These are phyloP conservation scores for Dendrophyllia cribrosa DNA, from an alignment of 64 coral and sea anemone species.

Conservation along the genomic window DNA sequence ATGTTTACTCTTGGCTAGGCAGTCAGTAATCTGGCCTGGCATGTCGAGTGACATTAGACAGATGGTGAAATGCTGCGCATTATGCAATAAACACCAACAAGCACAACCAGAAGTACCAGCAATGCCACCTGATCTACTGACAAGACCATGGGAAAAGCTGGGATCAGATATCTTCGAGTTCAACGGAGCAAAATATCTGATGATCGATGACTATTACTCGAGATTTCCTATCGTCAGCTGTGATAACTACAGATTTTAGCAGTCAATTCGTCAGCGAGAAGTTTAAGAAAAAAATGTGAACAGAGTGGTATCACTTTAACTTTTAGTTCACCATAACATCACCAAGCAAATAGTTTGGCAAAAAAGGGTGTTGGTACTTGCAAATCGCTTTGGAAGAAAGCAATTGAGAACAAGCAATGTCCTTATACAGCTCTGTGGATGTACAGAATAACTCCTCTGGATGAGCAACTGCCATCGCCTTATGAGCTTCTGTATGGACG, in stretches of 20 bases:
- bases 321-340: conserved; percentile 77
- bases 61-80: conserved; percentile 22
- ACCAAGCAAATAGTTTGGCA: conserved; percentile 67
- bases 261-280: conserved; percentile 62
- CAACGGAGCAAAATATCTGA: background rate
- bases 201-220: background rate
- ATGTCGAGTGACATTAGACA: conserved; percentile 3
- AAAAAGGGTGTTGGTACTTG: conserved; percentile 50
- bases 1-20: conserved; percentile 17
- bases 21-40: conserved; percentile 14
- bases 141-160: conserved; percentile 27
- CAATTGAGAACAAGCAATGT: conserved; percentile 54
- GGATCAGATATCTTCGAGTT: conserved; percentile 37
- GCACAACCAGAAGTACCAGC: conserved; percentile 3
- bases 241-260: conserved; percentile 49
- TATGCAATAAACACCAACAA: conserved; percentile 19
- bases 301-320: conserved; percentile 48
- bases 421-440: conserved; percentile 74
- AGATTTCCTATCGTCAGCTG: conserved; percentile 47
- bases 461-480: conserved; percentile 66
- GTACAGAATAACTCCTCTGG: conserved; percentile 66
- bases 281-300: conserved; percentile 63
- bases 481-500: conserved; percentile 65
- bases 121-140: conserved; percentile 13
- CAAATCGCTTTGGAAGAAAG: conserved; percentile 64